Conservation (phyloP, 2,797 vertebrate species). For the Anolis apletophallus region DNA sequence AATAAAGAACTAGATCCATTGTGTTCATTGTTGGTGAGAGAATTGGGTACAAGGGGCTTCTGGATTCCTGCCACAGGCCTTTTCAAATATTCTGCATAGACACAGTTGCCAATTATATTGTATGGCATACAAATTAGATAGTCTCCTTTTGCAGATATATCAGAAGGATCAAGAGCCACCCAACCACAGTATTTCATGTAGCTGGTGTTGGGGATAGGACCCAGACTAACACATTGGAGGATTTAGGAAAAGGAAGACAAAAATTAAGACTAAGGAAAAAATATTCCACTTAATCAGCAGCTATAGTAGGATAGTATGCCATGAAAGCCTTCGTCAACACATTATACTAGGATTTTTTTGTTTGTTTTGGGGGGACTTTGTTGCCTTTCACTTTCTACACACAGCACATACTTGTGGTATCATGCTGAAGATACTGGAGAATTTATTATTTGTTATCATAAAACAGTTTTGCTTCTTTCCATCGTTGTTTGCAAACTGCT, state of each 20-base stretch:
- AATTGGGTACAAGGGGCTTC: background rate
- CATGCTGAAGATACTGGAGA: background rate
- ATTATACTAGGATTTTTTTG: too few relatives aligned
- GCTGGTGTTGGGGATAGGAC: background rate
- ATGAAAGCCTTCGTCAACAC: too few relatives aligned
- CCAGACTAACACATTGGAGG: constrained; percentile 53
- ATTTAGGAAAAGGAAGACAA: constrained; percentile 53
- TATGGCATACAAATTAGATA: background rate
- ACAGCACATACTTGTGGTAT: too few relatives aligned
- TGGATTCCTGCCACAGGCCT: background rate
- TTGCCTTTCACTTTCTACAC: background rate
- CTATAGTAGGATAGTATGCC: background rate
- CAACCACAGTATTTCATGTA: background rate
- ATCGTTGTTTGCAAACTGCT: background rate
- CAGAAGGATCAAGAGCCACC: background rate
- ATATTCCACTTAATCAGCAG: background rate
- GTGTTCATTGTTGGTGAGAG: background rate
- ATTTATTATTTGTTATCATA: background rate
- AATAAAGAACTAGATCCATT: background rate
- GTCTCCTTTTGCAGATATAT: background rate
- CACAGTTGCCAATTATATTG: background rate
- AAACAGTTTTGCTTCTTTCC: background rate
- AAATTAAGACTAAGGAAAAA: constrained; percentile 33
- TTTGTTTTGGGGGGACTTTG: too few relatives aligned
- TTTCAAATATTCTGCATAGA: background rate